These are phyloP conservation scores for Actinia equina DNA, from an alignment of 64 coral and sea anemone genomes.

Conservation along the genomic window DNA sequence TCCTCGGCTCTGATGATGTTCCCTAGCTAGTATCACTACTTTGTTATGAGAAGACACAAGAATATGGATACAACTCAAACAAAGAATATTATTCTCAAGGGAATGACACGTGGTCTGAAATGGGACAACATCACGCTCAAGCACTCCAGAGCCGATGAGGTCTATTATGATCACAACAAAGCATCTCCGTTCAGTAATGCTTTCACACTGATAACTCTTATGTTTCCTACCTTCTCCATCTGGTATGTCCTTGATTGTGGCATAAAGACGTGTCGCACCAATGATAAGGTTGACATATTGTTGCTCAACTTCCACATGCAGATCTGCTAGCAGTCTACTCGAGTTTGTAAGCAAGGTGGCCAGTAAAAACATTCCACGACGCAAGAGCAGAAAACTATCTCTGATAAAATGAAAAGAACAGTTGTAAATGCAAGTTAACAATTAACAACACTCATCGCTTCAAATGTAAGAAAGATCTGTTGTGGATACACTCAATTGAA, in stretches of 20 bases:
- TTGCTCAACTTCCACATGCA: slow-evolving; percentile 42
- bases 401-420: neutral
- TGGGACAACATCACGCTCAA: no score
- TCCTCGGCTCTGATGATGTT: no score
- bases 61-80: no score
- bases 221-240: neutral
- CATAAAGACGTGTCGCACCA: neutral
- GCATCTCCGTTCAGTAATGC: no score
- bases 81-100: no score
- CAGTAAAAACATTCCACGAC: slow-evolving; percentile 33
- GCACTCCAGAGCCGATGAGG: no score
- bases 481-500: no score
- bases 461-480: neutral
- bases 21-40: no score
- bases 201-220: neutral
- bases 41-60: no score
- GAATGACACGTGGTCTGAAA: no score
- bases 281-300: slow-evolving; percentile 39
- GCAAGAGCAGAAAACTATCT: slow-evolving; percentile 19
- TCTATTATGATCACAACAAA: no score
- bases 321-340: slow-evolving; percentile 36
- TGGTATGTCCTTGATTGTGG: slow-evolving; percentile 2
- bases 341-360: slow-evolving; percentile 21
- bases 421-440: neutral
- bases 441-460: neutral